Percentiles rank a stretch among this genome's conserved stretches.
Conservation (phyloP, 1,140 invertebrate genomes). For the Aporrectodea caliginosa region DNA sequence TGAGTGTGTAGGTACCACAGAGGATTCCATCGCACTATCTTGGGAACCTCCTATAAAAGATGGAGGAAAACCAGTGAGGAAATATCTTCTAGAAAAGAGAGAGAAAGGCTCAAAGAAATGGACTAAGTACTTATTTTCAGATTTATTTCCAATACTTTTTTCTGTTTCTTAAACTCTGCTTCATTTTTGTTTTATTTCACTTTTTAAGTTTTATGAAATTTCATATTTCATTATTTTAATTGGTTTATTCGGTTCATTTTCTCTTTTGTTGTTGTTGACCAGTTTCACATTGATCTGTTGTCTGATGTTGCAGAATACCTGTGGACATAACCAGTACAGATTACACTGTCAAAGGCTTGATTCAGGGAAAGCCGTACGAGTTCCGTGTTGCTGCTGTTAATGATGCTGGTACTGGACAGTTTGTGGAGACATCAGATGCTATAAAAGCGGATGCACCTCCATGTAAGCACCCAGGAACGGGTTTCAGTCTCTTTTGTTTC, state of each 20-base stretch:
- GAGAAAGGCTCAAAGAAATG: constrained; percentile 66
- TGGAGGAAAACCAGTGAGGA: constrained; percentile 69
- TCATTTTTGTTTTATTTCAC: constrained; percentile 28
- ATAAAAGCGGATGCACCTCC: constrained; percentile 83
- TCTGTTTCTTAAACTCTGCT: constrained; percentile 55
- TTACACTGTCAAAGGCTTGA: constrained; percentile 83
- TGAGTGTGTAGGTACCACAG: constrained; percentile 76
- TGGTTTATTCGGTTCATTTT: constrained; percentile 88
- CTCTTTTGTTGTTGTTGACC: constrained; percentile 69
- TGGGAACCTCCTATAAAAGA: constrained; percentile 92
- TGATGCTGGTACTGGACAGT: constrained; percentile 88
- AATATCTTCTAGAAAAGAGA: constrained; percentile 85
- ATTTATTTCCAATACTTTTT: too few relatives aligned
- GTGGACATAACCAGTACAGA: too few relatives aligned
- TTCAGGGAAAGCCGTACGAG: constrained; percentile 94
- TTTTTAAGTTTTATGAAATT: constrained; percentile 76
- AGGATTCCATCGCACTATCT: constrained; percentile 86
- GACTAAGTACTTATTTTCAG: constrained; percentile 45
- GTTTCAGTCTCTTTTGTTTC: background rate
- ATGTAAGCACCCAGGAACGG: constrained; percentile 56
- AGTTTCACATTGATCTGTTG: constrained; percentile 73
- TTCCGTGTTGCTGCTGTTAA: constrained; percentile 95
- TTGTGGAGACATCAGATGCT: constrained; percentile 82
- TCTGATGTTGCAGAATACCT: constrained; percentile 94
- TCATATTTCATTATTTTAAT: constrained; percentile 87